These are phyloP conservation scores for Araneus ventricosus DNA, from an alignment of 1,140 invertebrate species.

Conservation along the genomic window DNA sequence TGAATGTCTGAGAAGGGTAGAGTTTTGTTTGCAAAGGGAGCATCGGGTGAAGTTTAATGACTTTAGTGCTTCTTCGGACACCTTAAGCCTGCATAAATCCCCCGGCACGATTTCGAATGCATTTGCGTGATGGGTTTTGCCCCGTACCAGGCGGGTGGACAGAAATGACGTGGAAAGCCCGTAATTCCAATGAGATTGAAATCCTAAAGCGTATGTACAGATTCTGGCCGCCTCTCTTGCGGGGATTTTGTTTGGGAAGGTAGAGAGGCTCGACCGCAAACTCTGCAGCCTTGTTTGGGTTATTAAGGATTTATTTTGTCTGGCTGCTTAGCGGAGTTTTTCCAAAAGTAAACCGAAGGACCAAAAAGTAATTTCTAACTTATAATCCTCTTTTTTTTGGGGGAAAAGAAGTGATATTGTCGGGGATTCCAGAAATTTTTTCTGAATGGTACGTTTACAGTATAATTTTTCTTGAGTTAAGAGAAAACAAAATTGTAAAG, in stretches of 20 bases:
- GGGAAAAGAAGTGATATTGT: not conserved
- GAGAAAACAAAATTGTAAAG: no score
- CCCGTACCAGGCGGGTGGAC: conserved; percentile 5
- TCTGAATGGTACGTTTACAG: no score
- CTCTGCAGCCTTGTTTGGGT: conserved; percentile 18
- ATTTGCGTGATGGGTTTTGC: conserved; percentile 69
- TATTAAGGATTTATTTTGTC: conserved; percentile 59
- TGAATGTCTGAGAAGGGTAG: conserved; percentile 14
- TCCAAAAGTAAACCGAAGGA: not conserved
- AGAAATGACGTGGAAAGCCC: conserved; percentile 70
- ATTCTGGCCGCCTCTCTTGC: conserved; percentile 15
- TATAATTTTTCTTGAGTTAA: no score
- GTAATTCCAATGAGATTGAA: conserved; percentile 68
- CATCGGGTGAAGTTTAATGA: conserved; percentile 60
- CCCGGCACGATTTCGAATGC: conserved; percentile 64
- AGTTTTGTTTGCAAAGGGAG: conserved; percentile 49
- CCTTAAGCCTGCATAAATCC: conserved; percentile 67
- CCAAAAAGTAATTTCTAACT: conserved; percentile 3
- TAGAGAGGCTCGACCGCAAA: conserved; percentile 10
- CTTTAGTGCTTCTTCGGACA: conserved; percentile 71
- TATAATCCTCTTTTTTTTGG: not conserved
- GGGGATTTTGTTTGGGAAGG: conserved; percentile 36
- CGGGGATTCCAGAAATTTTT: no score
- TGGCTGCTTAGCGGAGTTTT: not conserved
- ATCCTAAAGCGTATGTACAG: conserved; percentile 62